Evolutionary conservation across 2,888 invertebrate genomes (phyloP).

Genomic region (Dasypogon diadema): DNA sequence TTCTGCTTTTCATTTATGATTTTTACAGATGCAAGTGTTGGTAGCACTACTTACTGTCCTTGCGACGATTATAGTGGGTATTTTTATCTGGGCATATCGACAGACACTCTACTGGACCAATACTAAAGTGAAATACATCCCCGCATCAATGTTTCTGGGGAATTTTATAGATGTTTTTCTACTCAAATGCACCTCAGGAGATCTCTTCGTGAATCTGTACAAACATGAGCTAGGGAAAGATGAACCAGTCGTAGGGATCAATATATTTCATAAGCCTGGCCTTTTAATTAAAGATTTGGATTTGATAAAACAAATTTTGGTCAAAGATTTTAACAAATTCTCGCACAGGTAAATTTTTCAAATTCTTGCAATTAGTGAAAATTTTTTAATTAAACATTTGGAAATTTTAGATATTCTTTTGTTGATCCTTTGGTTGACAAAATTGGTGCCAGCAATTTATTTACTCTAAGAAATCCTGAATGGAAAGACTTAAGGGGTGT

Average conservation of each 20-base stretch:
- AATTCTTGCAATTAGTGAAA: too few species aligned
- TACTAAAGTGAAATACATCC: not conserved
- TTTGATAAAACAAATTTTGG: conserved; percentile 67
- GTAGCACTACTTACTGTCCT: not conserved
- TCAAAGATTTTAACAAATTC: conserved; percentile 69
- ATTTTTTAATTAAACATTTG: too few species aligned
- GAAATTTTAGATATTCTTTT: conserved; percentile 53
- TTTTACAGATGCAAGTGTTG: not conserved
- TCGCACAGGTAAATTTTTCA: conserved; percentile 61
- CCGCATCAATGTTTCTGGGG: not conserved
- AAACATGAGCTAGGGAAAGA: conserved; percentile 60
- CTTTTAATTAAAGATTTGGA: conserved; percentile 69
- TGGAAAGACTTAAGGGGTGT: conserved; percentile 69
- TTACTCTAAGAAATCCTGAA: conserved; percentile 67
- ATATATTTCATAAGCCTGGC: conserved; percentile 68
- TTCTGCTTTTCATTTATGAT: not conserved
- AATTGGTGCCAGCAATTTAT: conserved; percentile 67
- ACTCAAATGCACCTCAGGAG: not conserved
- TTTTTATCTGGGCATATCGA: not conserved
- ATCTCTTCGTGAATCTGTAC: conserved; percentile 66
- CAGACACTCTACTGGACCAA: not conserved
- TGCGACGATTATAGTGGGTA: not conserved
- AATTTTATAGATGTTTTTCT: not conserved
- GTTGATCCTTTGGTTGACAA: conserved; percentile 64
- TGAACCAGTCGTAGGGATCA: conserved; percentile 65